These are phyloP conservation scores for Henricia sp. DNA, from an alignment of 53 echinoderm and acorn worm species.

Conservation along the genomic window DNA sequence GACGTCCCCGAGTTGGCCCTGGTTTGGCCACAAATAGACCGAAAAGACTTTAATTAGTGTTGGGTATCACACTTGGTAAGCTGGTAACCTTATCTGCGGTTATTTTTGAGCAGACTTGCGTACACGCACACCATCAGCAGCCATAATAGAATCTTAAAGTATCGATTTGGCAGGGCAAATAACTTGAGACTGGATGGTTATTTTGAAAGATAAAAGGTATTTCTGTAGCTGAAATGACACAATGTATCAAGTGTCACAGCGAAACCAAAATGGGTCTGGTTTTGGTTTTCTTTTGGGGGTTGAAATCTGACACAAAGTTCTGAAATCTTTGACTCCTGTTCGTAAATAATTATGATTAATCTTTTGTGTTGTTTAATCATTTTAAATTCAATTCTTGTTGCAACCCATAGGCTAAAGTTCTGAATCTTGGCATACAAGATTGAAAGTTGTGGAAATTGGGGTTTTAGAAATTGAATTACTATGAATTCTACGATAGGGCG, in stretches of 20 bases:
- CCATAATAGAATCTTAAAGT: slow-evolving; percentile 7
- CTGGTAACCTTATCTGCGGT: slow-evolving; percentile 41
- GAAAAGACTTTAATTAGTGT: slow-evolving; percentile 45
- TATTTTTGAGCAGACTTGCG: slow-evolving; percentile 20
- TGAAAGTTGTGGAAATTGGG: no score
- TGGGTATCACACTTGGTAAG: slow-evolving; percentile 1
- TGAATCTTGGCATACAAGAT: no score
- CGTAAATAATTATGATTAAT: no score
- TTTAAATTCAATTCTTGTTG: no score
- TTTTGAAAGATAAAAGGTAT: not conserved
- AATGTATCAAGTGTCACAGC: no score
- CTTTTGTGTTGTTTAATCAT: no score
- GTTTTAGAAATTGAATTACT: no score
- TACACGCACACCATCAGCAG: slow-evolving; percentile 46
- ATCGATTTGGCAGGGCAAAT: slow-evolving; percentile 4
- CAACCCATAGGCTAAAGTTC: no score
- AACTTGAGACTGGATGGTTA: not conserved
- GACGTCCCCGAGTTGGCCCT: slow-evolving; percentile 8
- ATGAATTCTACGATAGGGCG: no score
- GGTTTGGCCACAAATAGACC: slow-evolving; percentile 9
- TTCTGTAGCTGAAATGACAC: slow-evolving; percentile 7
- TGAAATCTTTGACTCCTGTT: no score
- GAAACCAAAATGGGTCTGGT: not conserved
- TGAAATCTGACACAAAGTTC: no score
- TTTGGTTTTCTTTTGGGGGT: no score